These are phyloP conservation scores for Antheraea assamensis DNA, from an alignment of 2,888 invertebrate species.

Conservation along the genomic window DNA sequence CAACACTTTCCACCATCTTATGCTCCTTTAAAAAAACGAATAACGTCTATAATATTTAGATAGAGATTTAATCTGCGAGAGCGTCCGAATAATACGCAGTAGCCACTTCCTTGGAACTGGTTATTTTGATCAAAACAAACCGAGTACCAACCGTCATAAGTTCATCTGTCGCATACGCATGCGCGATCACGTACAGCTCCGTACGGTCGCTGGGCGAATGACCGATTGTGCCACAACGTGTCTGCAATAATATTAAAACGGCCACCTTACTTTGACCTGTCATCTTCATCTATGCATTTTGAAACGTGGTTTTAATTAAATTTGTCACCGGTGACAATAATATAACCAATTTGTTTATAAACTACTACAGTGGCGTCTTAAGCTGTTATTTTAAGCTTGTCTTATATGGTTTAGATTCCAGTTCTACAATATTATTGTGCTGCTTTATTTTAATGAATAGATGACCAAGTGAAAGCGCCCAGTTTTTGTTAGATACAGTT, in stretches of 20 bases:
- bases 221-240: constrained; percentile 65
- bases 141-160: constrained; percentile 25
- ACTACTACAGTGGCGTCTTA: constrained; percentile 19
- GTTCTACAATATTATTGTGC: neutral
- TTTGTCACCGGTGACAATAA: constrained; percentile 46
- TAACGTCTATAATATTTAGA: neutral
- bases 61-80: neutral
- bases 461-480: no score
- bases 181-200: constrained; percentile 39
- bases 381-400: constrained; percentile 1
- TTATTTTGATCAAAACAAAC: constrained; percentile 16
- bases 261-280: constrained; percentile 36
- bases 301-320: constrained; percentile 24
- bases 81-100: constrained; percentile 2
- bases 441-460: neutral
- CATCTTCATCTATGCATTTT: constrained; percentile 30
- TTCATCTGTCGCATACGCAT: constrained; percentile 26
- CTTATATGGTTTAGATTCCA: neutral
- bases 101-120: constrained; percentile 15
- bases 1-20: neutral
- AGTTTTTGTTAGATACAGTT: no score
- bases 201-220: constrained; percentile 53
- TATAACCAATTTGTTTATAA: constrained; percentile 52
- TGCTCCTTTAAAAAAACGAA: neutral
- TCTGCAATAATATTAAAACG: constrained; percentile 48